Evolutionary conservation across 2,797 vertebrate species (phyloP), one percentile per base, ranked within the genome.

Genomic region (Pseudochaenichthys georgianus): DNA sequence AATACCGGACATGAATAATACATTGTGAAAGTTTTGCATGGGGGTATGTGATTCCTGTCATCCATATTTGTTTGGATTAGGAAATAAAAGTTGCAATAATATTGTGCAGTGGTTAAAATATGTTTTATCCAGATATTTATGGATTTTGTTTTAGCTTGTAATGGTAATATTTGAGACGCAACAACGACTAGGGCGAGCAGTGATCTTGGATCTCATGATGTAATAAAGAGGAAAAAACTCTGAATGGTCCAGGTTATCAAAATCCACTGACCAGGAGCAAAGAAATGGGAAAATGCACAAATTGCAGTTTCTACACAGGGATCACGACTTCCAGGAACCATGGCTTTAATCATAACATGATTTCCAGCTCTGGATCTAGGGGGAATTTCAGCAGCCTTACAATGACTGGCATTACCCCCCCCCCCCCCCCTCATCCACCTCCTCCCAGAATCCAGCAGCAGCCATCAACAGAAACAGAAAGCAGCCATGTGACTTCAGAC

Each of bases 401-500:
- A 28, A 15, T 50, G 52, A 74, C 46, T n/a, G n/a, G n/a, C n/a
- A n/a, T 71, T 41, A 45, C 41, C 50, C 75, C 77, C 21, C 21
- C 21, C 21, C 21, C 23, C 34, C 1, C 19, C 58, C 53, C 63
- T n/a, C 46, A 71, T 28, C 23, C 42, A 21, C 65, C n/a, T 21
- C 64, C 71, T 66, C 74, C 28, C 63, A 54, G 60, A 17, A 70
- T 72, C 71, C 81, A 54, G 28, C 41, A 45, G 59, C n/a, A 48
- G 77, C 60, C 83, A 68, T 60, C 55, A 70, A 66, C 59, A 54
- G 59, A 69, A 8, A 21, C 31, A 23, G 60, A 67, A 50, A 42
- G 65, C 50, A 34, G 65, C 81, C 88, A 85, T 73, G 78, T 91
- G 89, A 92, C 83, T 8, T 41, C 77, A 77, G 69, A 82, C 75